Conservation (phyloP, 2,888 invertebrate genomes). For the Diadegma fenestrale region DNA sequence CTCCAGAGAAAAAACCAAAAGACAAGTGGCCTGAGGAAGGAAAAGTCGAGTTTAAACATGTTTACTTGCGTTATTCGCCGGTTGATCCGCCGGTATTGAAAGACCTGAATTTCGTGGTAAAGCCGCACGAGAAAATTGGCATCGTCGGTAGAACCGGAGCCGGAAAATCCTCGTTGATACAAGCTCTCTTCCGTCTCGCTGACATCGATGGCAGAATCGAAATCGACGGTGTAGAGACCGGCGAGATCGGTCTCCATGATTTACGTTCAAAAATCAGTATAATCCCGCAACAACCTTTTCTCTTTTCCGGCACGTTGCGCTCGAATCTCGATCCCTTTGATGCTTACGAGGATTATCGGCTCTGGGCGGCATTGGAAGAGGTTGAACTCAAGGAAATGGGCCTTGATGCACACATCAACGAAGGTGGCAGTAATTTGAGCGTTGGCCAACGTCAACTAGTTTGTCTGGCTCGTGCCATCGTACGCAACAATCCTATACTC, state of each 20-base stretch:
- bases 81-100: conserved; percentile 91
- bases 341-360: conserved; percentile 90
- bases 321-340: conserved; percentile 96
- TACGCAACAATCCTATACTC: conserved; percentile 93
- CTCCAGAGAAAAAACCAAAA: conserved; percentile 88
- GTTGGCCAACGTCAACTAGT: conserved; percentile 96
- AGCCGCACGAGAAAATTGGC: conserved; percentile 89
- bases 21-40: conserved; percentile 91
- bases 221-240: conserved; percentile 85
- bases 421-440: conserved; percentile 92
- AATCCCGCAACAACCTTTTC: conserved; percentile 92
- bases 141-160: conserved; percentile 91
- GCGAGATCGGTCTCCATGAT: conserved; percentile 86
- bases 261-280: conserved; percentile 87
- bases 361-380: conserved; percentile 95
- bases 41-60: conserved; percentile 88
- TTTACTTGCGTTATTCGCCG: conserved; percentile 90
- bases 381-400: conserved; percentile 90
- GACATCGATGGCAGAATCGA: conserved; percentile 84
- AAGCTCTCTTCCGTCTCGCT: conserved; percentile 90
- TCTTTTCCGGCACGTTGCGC: conserved; percentile 94
- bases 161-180: conserved; percentile 89
- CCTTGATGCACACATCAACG: conserved; percentile 89
- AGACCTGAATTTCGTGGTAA: conserved; percentile 88
- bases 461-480: conserved; percentile 94